Percentiles rank a stretch among this genome's conserved stretches.
Conservation (phyloP, 2,113 vertebrate species). For the Sceloporus tristichus region DNA sequence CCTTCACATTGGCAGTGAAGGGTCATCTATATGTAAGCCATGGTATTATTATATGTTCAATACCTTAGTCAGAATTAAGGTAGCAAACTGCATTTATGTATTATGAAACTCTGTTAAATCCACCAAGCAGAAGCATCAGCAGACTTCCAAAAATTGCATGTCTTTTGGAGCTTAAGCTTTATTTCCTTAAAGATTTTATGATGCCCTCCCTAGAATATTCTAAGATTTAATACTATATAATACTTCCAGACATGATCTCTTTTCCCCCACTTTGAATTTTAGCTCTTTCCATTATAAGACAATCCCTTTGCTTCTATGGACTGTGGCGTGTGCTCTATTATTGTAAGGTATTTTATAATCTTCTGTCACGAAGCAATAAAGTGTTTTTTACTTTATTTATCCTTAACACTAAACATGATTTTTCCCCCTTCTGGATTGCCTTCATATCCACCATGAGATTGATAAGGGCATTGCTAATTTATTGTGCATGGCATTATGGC, state of each 20-base stretch:
- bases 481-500: conserved; percentile 74
- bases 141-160: conserved; percentile 37
- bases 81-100: conserved; percentile 14
- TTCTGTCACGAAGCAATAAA: conserved; percentile 68
- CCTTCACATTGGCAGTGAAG: background rate
- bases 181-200: conserved; percentile 58
- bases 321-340: conserved; percentile 38
- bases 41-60: background rate
- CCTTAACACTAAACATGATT: conserved; percentile 70
- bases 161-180: conserved; percentile 7
- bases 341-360: conserved; percentile 59
- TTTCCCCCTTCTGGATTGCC: conserved; percentile 39
- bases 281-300: conserved; percentile 56
- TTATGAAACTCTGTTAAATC: background rate
- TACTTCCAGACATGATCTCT: conserved; percentile 50
- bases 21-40: background rate
- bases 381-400: conserved; percentile 76
- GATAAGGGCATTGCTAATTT: conserved; percentile 74
- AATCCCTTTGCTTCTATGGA: conserved; percentile 42
- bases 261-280: conserved; percentile 57
- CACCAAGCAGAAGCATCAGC: conserved; percentile 26
- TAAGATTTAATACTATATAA: conserved; percentile 63
- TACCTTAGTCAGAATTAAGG: conserved; percentile 6
- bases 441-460: conserved; percentile 71
- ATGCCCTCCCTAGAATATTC: conserved; percentile 45